Evolutionary conservation across 2,888 invertebrate species (phyloP).

Genomic region (Augiades crinisus): DNA sequence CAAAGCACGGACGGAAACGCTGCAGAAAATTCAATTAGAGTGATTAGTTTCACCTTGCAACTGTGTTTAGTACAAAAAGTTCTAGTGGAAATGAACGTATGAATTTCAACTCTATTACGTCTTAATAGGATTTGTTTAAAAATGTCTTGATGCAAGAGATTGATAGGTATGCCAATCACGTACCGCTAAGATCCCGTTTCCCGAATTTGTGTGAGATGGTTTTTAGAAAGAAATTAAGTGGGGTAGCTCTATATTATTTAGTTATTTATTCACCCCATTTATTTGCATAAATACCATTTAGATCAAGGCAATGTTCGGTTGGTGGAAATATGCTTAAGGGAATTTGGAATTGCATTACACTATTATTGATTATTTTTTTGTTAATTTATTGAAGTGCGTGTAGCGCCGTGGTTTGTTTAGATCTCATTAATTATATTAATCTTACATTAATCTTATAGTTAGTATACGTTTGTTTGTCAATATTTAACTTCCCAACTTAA

Average conservation of each 20-base stretch:
- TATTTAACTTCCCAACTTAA: too few relatives aligned
- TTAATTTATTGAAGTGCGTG: too few relatives aligned
- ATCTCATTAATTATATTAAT: too few relatives aligned
- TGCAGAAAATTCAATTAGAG: conserved; percentile 69
- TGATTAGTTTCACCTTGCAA: conserved; percentile 71
- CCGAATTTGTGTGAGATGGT: conserved; percentile 48
- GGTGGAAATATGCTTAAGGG: too few relatives aligned
- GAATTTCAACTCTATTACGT: conserved; percentile 36
- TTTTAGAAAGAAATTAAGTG: conserved; percentile 38
- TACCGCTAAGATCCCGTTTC: conserved; percentile 4
- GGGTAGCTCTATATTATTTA: neutral
- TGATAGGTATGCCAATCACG: conserved; percentile 7
- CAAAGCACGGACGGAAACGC: conserved; percentile 60
- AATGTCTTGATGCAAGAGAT: neutral
- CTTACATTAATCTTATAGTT: too few relatives aligned
- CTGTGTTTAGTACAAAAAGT: conserved; percentile 54
- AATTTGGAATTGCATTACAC: too few relatives aligned
- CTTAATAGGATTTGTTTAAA: neutral
- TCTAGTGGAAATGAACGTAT: conserved; percentile 39
- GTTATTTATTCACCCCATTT: too few relatives aligned
- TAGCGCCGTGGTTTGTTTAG: too few relatives aligned
- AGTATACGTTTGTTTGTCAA: too few relatives aligned
- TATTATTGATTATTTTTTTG: too few relatives aligned
- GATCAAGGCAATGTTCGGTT: too few relatives aligned
- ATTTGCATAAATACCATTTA: too few relatives aligned